Conservation (phyloP, 2,113 vertebrate genomes). For the Planiliza haematocheilus region DNA sequence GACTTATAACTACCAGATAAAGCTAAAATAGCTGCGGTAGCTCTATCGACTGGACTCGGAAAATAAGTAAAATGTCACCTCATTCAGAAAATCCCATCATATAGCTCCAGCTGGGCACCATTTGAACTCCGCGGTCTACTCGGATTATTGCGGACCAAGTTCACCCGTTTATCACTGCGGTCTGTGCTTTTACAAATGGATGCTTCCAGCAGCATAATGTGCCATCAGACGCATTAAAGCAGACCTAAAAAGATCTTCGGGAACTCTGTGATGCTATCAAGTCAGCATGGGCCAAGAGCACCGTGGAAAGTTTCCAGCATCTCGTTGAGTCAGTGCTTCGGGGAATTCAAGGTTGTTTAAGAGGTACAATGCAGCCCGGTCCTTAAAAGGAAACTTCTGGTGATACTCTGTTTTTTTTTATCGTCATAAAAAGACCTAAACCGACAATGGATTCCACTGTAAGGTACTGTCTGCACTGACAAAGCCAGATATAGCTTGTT, state of each 20-base stretch:
- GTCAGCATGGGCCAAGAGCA: constrained; percentile 34
- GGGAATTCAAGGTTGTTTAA: constrained; percentile 10
- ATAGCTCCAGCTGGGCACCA: background rate
- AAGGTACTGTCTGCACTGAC: background rate
- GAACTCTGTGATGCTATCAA: constrained; percentile 35
- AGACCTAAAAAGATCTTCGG: constrained; percentile 1
- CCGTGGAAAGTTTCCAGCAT: constrained; percentile 26
- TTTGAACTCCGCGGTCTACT: constrained; percentile 11
- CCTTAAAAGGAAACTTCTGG: constrained; percentile 2
- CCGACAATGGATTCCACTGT: background rate
- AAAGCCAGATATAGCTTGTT: background rate
- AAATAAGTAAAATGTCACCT: constrained; percentile 11
- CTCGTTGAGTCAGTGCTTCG: constrained; percentile 20
- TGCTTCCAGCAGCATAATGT: constrained; percentile 42
- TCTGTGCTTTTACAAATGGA: constrained; percentile 14
- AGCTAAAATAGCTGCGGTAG: background rate
- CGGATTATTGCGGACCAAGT: constrained; percentile 19
- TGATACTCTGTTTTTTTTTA: background rate
- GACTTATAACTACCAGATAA: background rate
- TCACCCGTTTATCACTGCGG: constrained; percentile 7
- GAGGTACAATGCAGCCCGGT: background rate
- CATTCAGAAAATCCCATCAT: constrained; percentile 9
- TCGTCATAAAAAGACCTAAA: constrained; percentile 15
- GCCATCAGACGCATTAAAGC: constrained; percentile 39
- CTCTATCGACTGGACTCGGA: background rate